phyloP scores from a whole-genome alignment of 1,140 invertebrate species.

The Aplysia californica region DNA sequence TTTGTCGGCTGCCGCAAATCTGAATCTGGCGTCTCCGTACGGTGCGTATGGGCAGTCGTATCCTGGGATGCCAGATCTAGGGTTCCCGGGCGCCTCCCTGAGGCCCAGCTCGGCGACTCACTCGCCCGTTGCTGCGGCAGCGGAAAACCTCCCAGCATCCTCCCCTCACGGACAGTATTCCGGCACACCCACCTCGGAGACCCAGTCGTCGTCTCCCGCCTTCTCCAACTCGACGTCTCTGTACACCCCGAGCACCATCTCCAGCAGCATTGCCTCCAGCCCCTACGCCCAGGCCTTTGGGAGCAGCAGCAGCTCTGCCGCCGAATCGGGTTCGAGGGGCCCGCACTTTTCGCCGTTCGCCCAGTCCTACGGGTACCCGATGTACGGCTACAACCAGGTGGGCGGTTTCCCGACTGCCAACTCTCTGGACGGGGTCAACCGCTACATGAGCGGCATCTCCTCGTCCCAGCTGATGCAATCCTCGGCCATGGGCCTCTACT shows the following conservation, averaged over 20 bases:
- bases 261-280: constrained; percentile 23
- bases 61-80: constrained; percentile 20
- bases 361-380: constrained; percentile 25
- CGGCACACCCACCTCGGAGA: constrained; percentile 21
- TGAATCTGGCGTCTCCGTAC: constrained; percentile 18
- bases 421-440: constrained; percentile 23
- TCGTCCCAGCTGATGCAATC: constrained; percentile 24
- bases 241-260: constrained; percentile 19
- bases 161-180: constrained; percentile 25
- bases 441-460: constrained; percentile 28
- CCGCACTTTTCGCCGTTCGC: constrained; percentile 20
- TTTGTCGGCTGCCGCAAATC: constrained; percentile 19
- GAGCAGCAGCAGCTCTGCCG: neutral
- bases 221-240: neutral
- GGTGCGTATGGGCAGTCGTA: constrained; percentile 21
- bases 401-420: constrained; percentile 22
- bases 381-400: constrained; percentile 29
- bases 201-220: constrained; percentile 6
- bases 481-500: constrained; percentile 23
- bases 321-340: neutral
- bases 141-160: constrained; percentile 21
- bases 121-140: constrained; percentile 17
- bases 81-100: constrained; percentile 7
- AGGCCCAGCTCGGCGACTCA: constrained; percentile 2
- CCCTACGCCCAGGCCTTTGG: constrained; percentile 27